Conservation (phyloP, 2,113 vertebrate species). For the Rhinogobius similis region DNA sequence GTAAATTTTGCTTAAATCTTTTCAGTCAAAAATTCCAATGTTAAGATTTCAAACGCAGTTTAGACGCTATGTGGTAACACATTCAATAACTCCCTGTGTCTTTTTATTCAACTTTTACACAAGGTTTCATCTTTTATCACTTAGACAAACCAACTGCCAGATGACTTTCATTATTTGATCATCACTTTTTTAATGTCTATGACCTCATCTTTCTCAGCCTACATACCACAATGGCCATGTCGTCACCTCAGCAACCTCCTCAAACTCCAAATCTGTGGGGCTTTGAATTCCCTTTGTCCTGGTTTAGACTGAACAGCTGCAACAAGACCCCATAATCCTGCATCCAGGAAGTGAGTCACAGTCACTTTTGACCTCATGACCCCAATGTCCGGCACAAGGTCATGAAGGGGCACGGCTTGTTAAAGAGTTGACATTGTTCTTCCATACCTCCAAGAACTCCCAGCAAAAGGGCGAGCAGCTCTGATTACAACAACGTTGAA, state of each 20-base stretch:
- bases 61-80: too few species aligned
- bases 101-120: too few species aligned
- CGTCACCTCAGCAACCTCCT: conserved; percentile 43
- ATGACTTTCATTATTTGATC: neutral
- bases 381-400: conserved; percentile 4
- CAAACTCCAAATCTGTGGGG: conserved; percentile 28
- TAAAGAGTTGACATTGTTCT: conserved; percentile 54
- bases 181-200: neutral
- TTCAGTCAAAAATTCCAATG: too few species aligned
- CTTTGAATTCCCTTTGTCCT: conserved; percentile 46
- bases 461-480: neutral
- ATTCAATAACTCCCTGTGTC: too few species aligned
- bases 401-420: conserved; percentile 32
- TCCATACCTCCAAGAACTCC: neutral
- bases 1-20: too few species aligned
- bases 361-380: conserved; percentile 59
- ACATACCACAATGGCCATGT: neutral
- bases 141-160: neutral
- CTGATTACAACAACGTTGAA: neutral
- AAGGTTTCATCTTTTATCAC: neutral
- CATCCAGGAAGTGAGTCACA: conserved; percentile 73
- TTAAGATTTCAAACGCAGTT: too few species aligned
- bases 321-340: conserved; percentile 46
- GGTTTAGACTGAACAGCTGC: conserved; percentile 66
- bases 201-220: conserved; percentile 14